A percentile compares a stretch with the other conserved stretches of the same genome.
Evolutionary conservation across 2,113 vertebrate species (phyloP).

Genomic region (Garra rufa): DNA sequence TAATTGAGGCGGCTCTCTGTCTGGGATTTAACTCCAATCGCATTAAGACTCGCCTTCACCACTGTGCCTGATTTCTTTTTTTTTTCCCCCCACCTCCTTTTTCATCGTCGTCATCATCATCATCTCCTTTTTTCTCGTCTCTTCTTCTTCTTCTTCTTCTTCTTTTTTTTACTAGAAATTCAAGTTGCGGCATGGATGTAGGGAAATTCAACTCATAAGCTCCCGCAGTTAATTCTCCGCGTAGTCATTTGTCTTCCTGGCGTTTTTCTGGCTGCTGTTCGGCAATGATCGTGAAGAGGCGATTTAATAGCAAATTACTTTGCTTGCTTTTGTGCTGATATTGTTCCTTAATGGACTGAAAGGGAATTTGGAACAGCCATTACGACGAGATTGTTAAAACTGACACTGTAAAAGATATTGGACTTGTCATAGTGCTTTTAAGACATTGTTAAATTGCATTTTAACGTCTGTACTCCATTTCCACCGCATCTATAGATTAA

Average conservation of each 20-base stretch:
- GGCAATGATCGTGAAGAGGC: slow-evolving; percentile 38
- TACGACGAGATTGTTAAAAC: slow-evolving; percentile 53
- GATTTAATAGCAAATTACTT: slow-evolving; percentile 58
- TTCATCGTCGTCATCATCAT: slow-evolving; percentile 25
- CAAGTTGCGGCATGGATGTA: slow-evolving; percentile 63
- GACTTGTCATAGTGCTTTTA: slow-evolving; percentile 33
- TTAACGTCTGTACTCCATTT: slow-evolving; percentile 12
- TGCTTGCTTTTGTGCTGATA: slow-evolving; percentile 55
- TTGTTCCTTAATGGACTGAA: slow-evolving; percentile 55
- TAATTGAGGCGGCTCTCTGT: slow-evolving; percentile 80
- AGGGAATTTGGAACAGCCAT: slow-evolving; percentile 48
- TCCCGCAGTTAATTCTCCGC: slow-evolving; percentile 64
- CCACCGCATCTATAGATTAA: slow-evolving; percentile 1
- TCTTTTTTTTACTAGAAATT: slow-evolving; percentile 62
- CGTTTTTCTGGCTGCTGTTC: slow-evolving; percentile 52
- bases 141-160: slow-evolving; percentile 58
- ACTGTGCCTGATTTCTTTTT: slow-evolving; percentile 68
- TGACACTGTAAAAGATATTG: slow-evolving; percentile 38
- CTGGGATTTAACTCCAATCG: slow-evolving; percentile 79
- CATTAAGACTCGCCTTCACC: slow-evolving; percentile 79
- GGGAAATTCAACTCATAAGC: slow-evolving; percentile 65
- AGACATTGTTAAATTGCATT: slow-evolving; percentile 38
- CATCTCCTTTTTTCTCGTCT: slow-evolving; percentile 7
- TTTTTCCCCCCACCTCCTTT: not conserved
- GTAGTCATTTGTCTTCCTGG: slow-evolving; percentile 56